Evolutionary conservation across 2,113 vertebrate genomes (phyloP).

Genomic region (Poeciliopsis retropinna): DNA sequence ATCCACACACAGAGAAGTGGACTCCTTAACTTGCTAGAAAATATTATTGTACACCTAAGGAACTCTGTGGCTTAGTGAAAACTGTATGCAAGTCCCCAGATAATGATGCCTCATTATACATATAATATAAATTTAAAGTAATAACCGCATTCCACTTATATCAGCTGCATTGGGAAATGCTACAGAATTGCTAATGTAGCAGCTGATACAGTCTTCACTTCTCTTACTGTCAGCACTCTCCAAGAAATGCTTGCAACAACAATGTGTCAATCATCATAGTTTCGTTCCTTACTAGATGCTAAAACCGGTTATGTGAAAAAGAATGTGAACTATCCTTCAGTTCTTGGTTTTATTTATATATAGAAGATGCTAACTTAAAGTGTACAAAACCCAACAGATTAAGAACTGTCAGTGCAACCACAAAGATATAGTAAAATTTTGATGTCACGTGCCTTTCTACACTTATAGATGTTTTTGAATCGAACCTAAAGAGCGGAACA

Average conservation of each 20-base stretch:
- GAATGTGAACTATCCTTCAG: neutral
- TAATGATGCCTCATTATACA: constrained; percentile 1
- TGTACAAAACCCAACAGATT: neutral
- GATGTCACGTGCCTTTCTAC: no score
- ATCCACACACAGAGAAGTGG: neutral
- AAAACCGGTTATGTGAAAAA: neutral
- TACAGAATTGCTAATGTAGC: neutral
- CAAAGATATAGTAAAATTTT: no score
- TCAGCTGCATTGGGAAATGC: neutral
- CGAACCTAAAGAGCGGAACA: no score
- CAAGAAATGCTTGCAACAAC: neutral
- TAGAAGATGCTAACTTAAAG: neutral
- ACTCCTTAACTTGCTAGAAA: constrained; percentile 6
- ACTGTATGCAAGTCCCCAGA: neutral
- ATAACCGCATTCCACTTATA: neutral
- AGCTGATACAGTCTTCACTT: neutral
- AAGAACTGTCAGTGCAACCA: neutral
- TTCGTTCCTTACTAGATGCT: neutral
- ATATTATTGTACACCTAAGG: neutral
- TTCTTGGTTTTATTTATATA: neutral
- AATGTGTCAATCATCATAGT: neutral
- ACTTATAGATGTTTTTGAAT: no score
- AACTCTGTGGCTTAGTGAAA: neutral
- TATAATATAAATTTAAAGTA: neutral
- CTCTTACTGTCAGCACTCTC: neutral